Conservation (phyloP, 2,888 invertebrate genomes). For the Eupithecia subumbrata region DNA sequence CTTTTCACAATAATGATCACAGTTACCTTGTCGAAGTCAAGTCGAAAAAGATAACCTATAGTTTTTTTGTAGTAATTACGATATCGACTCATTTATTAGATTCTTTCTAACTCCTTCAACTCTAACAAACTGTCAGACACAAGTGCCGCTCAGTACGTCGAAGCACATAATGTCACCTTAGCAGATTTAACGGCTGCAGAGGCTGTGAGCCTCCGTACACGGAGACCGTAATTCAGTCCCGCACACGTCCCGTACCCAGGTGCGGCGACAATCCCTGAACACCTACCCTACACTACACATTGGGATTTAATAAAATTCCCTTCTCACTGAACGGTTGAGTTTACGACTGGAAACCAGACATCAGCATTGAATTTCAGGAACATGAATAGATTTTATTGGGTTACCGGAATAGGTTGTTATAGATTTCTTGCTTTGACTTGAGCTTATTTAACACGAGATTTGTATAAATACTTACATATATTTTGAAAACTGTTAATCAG, state of each 20-base stretch:
- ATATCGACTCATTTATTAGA: neutral
- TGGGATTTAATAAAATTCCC: constrained; percentile 75
- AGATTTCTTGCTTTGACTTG: neutral
- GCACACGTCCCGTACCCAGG: constrained; percentile 53
- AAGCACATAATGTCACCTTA: constrained; percentile 40
- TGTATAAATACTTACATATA: neutral
- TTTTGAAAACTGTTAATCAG: neutral
- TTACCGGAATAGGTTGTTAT: neutral
- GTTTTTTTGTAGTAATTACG: neutral
- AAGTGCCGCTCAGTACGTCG: constrained; percentile 7
- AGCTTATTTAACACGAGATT: neutral
- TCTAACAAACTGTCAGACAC: neutral
- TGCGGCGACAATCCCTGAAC: constrained; percentile 65
- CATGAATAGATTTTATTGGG: constrained; percentile 9
- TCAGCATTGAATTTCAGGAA: constrained; percentile 15
- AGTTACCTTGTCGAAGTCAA: neutral
- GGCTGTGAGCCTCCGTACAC: constrained; percentile 52
- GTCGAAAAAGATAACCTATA: neutral
- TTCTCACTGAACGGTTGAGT: constrained; percentile 39
- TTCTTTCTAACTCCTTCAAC: neutral
- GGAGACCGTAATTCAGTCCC: constrained; percentile 69
- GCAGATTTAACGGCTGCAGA: constrained; percentile 54
- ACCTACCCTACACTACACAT: constrained; percentile 68
- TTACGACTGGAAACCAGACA: constrained; percentile 36
- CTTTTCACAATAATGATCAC: neutral